Evolutionary conservation across 1,140 invertebrate genomes (phyloP).

Genomic region (Diuraphis noxia): DNA sequence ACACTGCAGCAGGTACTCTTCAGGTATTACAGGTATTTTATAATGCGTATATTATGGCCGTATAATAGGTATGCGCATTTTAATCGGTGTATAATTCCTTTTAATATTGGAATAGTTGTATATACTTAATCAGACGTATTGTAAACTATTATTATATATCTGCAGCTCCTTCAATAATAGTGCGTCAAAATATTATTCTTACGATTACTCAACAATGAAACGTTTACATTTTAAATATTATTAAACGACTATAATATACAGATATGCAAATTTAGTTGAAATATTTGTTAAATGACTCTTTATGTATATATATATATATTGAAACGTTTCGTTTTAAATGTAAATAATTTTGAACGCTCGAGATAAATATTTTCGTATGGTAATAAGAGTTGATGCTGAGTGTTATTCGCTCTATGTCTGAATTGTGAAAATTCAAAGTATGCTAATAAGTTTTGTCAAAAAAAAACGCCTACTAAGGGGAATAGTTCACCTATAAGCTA

Average conservation of each 20-base stretch:
- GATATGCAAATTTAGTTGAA: neutral
- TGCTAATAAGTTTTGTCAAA: neutral
- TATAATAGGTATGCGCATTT: neutral
- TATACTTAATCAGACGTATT: neutral
- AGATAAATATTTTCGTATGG: neutral
- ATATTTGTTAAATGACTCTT: neutral
- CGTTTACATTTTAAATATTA: conserved; percentile 6
- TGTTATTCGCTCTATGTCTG: neutral
- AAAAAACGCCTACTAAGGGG: neutral
- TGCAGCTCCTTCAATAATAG: neutral
- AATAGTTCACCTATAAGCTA: conserved; percentile 19
- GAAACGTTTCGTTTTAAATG: conserved; percentile 15
- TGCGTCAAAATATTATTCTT: neutral
- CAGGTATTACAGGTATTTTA: neutral
- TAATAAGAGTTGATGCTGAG: neutral
- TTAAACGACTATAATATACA: neutral
- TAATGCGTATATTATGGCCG: neutral
- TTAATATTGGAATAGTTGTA: neutral
- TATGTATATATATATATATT: neutral
- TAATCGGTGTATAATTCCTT: neutral
- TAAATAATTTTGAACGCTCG: neutral
- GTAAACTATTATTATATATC: neutral
- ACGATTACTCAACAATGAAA: neutral
- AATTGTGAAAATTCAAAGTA: conserved; percentile 10
- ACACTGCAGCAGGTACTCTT: neutral